Conservation (phyloP, 1,140 invertebrate genomes). For the Leguminivora glycinivorella region DNA sequence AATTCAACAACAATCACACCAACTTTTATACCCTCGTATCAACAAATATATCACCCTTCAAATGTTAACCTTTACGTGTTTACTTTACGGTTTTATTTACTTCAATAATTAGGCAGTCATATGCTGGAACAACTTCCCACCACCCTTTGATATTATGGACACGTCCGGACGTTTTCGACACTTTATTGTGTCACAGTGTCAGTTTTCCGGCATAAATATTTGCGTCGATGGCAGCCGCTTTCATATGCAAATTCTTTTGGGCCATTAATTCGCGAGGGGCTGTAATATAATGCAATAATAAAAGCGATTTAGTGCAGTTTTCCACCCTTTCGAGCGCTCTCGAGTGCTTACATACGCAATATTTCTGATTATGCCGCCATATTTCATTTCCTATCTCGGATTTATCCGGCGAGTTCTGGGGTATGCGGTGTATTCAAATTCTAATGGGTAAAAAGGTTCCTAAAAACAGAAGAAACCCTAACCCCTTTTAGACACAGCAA, state of each 20-base stretch:
- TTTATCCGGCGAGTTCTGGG: conserved; percentile 9
- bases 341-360: conserved; percentile 32
- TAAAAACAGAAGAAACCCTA: not conserved
- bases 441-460: not conserved
- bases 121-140: not conserved
- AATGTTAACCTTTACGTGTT: not conserved
- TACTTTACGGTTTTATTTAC: not conserved
- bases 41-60: not conserved
- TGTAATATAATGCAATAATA: conserved; percentile 50
- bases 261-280: conserved; percentile 46
- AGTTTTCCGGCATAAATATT: conserved; percentile 16
- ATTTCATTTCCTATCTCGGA: conserved; percentile 34
- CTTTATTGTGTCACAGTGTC: conserved; percentile 18
- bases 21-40: not conserved
- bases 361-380: conserved; percentile 37
- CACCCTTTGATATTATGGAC: conserved; percentile 8
- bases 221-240: conserved; percentile 29
- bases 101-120: not conserved
- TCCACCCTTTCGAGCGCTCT: conserved; percentile 39
- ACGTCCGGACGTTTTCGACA: conserved; percentile 13
- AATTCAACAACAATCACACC: conserved; percentile 1
- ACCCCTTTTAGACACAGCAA: not conserved
- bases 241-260: conserved; percentile 58
- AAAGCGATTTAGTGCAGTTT: conserved; percentile 52
- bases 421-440: not conserved